Percentiles rank a stretch among this genome's conserved stretches.
Conservation (phyloP, 2,797 vertebrate genomes). For the Pitangus sulphuratus region DNA sequence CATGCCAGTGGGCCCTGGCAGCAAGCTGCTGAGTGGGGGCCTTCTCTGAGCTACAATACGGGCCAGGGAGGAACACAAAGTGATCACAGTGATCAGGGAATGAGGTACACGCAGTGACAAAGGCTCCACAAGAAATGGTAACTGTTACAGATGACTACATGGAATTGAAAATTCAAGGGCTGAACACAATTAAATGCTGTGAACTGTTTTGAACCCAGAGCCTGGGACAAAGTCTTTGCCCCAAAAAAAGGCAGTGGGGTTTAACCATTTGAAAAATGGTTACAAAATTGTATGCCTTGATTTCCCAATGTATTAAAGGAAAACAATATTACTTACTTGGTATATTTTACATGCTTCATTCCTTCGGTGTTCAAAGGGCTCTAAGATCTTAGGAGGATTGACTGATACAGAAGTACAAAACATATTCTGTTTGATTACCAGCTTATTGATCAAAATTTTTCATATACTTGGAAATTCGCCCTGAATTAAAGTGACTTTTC, state of each 20-base stretch:
- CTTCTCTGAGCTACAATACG: neutral
- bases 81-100: neutral
- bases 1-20: neutral
- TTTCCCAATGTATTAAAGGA: neutral
- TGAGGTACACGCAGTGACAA: neutral
- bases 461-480: neutral
- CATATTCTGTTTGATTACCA: neutral
- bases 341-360: neutral
- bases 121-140: neutral
- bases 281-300: neutral
- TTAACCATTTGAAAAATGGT: neutral
- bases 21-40: neutral
- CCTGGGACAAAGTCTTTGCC: neutral
- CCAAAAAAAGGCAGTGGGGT: accelerated
- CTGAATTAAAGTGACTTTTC: neutral
- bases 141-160: neutral
- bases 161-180: neutral
- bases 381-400: neutral
- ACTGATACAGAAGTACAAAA: neutral
- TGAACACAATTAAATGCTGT: neutral
- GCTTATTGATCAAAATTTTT: neutral
- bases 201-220: neutral
- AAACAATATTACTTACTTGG: neutral
- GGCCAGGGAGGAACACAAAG: neutral
- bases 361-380: neutral